Evolutionary conservation across 2,797 vertebrate genomes (phyloP), one percentile per base, ranked within the genome.

Genomic region (Eptatretus atami): DNA sequence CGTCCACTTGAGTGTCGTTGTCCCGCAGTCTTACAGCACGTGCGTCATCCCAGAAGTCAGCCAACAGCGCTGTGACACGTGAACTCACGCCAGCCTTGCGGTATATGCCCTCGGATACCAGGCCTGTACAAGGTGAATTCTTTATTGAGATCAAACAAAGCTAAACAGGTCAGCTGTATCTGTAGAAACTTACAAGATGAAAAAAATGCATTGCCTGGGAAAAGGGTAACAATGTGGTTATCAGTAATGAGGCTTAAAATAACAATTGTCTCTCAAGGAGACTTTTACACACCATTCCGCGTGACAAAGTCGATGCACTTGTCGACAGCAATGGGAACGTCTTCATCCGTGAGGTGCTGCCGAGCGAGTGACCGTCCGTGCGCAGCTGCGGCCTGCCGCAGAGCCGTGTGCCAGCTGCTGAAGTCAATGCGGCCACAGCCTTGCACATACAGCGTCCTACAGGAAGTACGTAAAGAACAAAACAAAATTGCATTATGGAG

Each of bases 51-150:
- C 80, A 75, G 53, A 95, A 80, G 53, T 68, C 67, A 65, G 88
- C 81, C 63, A 82, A 76, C 66, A 92, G 75, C 15, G 71, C 70
- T 9, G 81, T 77, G 15, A 82, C 83, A 53, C 82, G 86, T 1
- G 86, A 94, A 60, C 81, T 92, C 73, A 87, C 83, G 0, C 90
- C 90, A 0, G 84, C 87, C 71, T 96, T 95, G 25, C 90, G 80
- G 71, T 96, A 96, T 71, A 96, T 88, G 8, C 90, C 90, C 70
- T 95, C 85, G 0, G 87, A 93, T 0, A 73, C 81, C 70, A 96
- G 68, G 10, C 88, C 88, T 96, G 68, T 1, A 53, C 25, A 44
- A 2, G 31, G 31, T 44, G 31, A 44, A 8, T 44, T 44, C 2
- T 8, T 44, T 8, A 3, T 44, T 44, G 6, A 44, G 31, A 44